Evolutionary conservation across 2,113 vertebrate genomes (phyloP), one percentile per base, ranked within the genome.

Genomic region (Nesoenas mayeri): DNA sequence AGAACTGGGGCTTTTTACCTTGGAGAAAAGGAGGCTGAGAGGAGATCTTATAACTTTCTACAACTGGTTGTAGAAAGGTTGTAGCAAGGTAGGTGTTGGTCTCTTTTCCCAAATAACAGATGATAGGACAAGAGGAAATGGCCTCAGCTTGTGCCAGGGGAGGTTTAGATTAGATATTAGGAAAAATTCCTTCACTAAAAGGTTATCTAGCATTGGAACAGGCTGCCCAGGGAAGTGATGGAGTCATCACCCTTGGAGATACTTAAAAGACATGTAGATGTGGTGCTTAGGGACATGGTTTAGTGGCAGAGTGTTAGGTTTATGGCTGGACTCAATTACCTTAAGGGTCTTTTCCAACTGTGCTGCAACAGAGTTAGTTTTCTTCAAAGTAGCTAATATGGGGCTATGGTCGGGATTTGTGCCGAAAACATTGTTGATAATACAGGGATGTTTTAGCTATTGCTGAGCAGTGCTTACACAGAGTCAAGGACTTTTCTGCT

Each of bases 231-330:
- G 40, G 11, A 36, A 22, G 21, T 4, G 32, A 47, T 14, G 0
- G 36, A 69, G 32, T 44, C 47, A 32, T 11, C 36, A 9, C 13
- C 21, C 28, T 31, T 64, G 42, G 26, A 53, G 32, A 26, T 10
- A 14, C 65, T 44, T 15, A 34, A 57, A 79, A 65, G 44, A 22
- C 3, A 1, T 20, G 38, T 9, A 47, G n/a, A 38, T 1, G 7
- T 25, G 44, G 12, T 0, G 0, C 28, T 61, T 38, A 5, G 28
- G 31, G 26, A 61, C 5, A 22, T 10, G 28, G 38, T 8, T 61
- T 47, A 78, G 38, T 12, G 47, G 28, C 44, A 38, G 36, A 26
- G 53, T 9, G 8, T 3, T 21, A 12, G 9, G 12, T 44, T 32
- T 7, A 47, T 0, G 1, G 32, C 24, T 58, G 28, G 28, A 84